These are phyloP conservation scores for Entomobrya proxima DNA, from an alignment of 2,888 invertebrate genomes.

Conservation along the genomic window DNA sequence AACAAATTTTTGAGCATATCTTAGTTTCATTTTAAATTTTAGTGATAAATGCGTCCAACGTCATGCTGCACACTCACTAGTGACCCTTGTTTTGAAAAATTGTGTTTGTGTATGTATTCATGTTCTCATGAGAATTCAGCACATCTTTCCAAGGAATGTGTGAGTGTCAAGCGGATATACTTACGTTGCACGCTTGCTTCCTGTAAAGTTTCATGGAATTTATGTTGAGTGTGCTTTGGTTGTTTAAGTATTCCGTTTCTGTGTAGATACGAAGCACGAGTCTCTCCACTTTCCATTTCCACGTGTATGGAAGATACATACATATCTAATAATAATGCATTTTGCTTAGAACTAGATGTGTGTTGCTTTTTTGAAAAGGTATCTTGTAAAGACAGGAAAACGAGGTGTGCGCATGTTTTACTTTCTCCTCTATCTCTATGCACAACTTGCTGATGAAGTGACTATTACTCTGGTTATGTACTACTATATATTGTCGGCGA, in stretches of 20 bases:
- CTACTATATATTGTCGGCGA: background rate
- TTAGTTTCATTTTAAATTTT: background rate
- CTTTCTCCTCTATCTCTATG: background rate
- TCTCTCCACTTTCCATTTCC: too few relatives aligned
- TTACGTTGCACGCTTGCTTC: constrained; percentile 33
- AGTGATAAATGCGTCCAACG: background rate
- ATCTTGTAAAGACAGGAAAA: background rate
- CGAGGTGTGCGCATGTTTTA: constrained; percentile 30
- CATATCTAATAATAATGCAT: too few relatives aligned
- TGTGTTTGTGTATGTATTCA: background rate
- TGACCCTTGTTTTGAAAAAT: background rate
- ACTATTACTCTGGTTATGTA: background rate
- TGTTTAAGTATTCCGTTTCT: background rate
- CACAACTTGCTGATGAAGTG: constrained; percentile 3
- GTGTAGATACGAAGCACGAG: background rate
- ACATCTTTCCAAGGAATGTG: background rate
- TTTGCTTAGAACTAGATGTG: too few relatives aligned
- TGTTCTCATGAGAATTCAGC: background rate
- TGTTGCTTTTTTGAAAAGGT: too few relatives aligned
- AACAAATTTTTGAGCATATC: too few relatives aligned
- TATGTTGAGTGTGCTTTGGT: background rate
- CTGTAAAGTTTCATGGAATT: constrained; percentile 30
- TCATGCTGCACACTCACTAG: too few relatives aligned
- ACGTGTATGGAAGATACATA: too few relatives aligned
- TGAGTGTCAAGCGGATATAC: constrained; percentile 39